phyloP scores from a whole-genome alignment of 2,113 vertebrate genomes.

The Enhydra lutris region DNA sequence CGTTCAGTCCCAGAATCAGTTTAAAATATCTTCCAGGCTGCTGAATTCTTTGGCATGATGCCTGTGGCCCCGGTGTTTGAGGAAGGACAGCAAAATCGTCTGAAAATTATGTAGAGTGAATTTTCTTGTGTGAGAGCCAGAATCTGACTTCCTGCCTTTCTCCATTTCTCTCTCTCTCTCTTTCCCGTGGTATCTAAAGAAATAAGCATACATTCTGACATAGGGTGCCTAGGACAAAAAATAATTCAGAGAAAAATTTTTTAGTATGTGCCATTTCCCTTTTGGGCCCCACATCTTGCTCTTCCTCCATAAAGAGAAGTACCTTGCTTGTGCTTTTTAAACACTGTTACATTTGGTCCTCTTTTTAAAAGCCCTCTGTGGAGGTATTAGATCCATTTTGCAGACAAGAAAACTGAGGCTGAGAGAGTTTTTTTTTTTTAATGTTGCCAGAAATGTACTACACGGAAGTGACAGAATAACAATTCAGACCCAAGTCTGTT shows the following conservation, averaged over 20 bases:
- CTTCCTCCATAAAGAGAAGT: neutral
- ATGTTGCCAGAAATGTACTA: neutral
- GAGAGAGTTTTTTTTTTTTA: neutral
- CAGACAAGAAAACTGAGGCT: conserved; percentile 17
- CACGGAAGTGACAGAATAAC: neutral
- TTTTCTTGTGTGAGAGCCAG: conserved; percentile 61
- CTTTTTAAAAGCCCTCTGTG: neutral
- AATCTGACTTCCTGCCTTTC: neutral
- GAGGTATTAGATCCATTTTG: conserved; percentile 6
- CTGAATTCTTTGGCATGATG: conserved; percentile 80
- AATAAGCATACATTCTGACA: neutral
- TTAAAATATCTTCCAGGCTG: conserved; percentile 79
- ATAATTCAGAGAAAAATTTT: neutral
- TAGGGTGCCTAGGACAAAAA: neutral
- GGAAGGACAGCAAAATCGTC: conserved; percentile 57
- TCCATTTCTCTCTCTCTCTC: neutral
- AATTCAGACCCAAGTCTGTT: neutral
- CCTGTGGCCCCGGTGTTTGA: conserved; percentile 67
- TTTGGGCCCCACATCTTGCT: neutral
- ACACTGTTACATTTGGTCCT: neutral
- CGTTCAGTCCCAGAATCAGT: conserved; percentile 58
- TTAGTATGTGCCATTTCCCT: neutral
- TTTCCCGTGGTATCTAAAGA: neutral
- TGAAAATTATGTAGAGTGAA: conserved; percentile 76
- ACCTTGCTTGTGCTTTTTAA: neutral